Evolutionary conservation across 2,113 vertebrate species (phyloP).

Genomic region (Heloderma charlesbogerti): DNA sequence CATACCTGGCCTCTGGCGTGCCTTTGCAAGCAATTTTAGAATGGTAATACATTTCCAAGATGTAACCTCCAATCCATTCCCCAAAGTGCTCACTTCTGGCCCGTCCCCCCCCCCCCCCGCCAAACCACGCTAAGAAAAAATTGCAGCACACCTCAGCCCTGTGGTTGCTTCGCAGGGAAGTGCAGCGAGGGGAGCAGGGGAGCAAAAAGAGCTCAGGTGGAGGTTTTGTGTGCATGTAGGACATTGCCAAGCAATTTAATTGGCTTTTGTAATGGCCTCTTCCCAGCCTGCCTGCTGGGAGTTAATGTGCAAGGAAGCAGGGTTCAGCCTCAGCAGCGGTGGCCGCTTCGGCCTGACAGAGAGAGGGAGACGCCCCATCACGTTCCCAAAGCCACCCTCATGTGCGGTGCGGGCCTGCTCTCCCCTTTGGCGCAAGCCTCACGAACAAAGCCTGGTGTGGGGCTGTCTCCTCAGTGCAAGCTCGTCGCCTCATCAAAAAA

Average conservation of each 20-base stretch:
- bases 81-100: background rate
- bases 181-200: background rate
- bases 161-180: background rate
- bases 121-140: background rate
- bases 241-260: background rate
- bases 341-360: background rate
- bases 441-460: background rate
- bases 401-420: background rate
- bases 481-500: background rate
- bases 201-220: background rate
- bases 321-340: background rate
- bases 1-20: no score
- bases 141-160: background rate
- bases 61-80: background rate
- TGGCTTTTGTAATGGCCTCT: accelerated
- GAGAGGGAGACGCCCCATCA: background rate
- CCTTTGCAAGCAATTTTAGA: no score
- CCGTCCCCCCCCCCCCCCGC: no score
- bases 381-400: background rate
- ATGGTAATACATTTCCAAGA: no score
- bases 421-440: background rate
- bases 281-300: background rate
- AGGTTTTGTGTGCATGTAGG: background rate
- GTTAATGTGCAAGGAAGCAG: accelerated
- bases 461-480: background rate